Conservation (phyloP, 2,888 invertebrate species). For the Heteromurus nitidus region DNA sequence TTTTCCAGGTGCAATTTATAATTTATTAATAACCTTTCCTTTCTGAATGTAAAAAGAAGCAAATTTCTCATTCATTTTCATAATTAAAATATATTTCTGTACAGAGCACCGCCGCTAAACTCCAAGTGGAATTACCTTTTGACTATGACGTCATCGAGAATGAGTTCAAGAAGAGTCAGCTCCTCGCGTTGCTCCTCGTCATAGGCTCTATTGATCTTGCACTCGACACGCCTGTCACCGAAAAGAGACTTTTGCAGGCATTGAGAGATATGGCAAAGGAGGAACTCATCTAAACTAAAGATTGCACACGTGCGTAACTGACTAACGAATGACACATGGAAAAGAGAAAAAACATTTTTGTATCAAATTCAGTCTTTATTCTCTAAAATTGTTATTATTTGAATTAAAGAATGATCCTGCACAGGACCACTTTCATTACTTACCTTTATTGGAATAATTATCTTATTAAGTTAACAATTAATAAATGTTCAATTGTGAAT, state of each 20-base stretch:
- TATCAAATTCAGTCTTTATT: not conserved
- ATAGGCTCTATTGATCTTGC: constrained; percentile 72
- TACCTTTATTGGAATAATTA: too few relatives aligned
- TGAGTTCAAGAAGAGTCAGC: constrained; percentile 71
- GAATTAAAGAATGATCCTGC: too few relatives aligned
- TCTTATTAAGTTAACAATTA: too few relatives aligned
- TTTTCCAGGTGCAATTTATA: constrained; percentile 62
- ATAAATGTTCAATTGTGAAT: too few relatives aligned
- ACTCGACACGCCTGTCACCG: constrained; percentile 61
- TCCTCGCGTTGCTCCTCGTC: constrained; percentile 69
- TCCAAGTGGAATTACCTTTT: constrained; percentile 68
- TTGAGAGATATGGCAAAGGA: constrained; percentile 70
- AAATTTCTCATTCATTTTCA: not conserved
- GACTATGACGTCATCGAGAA: constrained; percentile 65
- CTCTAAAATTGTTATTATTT: not conserved
- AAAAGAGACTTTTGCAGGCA: constrained; percentile 69
- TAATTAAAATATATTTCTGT: not conserved
- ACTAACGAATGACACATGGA: not conserved
- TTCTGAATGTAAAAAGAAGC: too few relatives aligned
- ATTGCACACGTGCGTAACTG: not conserved
- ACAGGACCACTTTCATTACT: too few relatives aligned
- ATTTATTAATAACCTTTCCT: too few relatives aligned
- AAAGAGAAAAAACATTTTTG: not conserved
- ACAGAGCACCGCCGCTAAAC: constrained; percentile 60
- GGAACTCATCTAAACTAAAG: constrained; percentile 68